These are phyloP conservation scores for Sebastes kiyomatsui DNA, from an alignment of 2,797 vertebrate genomes.

Conservation along the genomic window DNA sequence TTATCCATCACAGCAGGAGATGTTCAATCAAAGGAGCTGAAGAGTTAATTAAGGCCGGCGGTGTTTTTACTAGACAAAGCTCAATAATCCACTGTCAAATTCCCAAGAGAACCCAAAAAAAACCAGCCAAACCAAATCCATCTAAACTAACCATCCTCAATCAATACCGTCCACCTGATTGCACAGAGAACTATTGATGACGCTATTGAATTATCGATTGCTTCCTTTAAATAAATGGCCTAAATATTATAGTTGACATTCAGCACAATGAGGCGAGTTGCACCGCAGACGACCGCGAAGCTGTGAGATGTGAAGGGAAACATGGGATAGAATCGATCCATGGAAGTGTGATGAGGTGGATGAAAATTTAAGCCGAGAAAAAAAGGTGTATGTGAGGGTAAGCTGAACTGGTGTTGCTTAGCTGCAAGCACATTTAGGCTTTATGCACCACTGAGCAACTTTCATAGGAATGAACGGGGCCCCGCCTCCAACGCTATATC, in stretches of 20 bases:
- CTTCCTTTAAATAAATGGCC: neutral
- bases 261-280: too few species aligned
- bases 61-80: neutral
- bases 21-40: fast-evolving
- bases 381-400: neutral
- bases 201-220: slow-evolving; percentile 11
- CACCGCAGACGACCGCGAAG: too few species aligned
- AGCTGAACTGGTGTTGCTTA: neutral
- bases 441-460: fast-evolving
- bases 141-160: too few species aligned
- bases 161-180: too few species aligned
- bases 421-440: neutral
- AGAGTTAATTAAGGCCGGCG: neutral
- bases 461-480: too few species aligned
- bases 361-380: neutral
- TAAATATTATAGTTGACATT: neutral
- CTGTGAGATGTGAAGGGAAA: too few species aligned
- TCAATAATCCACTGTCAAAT: neutral
- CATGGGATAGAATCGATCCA: too few species aligned
- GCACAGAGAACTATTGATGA: neutral
- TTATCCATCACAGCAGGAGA: too few species aligned
- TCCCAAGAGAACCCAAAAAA: too few species aligned
- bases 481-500: too few species aligned
- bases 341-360: too few species aligned
- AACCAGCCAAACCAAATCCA: too few species aligned